Evolutionary conservation across 2,113 vertebrate species (phyloP).

Genomic region (Xerus inauris): DNA sequence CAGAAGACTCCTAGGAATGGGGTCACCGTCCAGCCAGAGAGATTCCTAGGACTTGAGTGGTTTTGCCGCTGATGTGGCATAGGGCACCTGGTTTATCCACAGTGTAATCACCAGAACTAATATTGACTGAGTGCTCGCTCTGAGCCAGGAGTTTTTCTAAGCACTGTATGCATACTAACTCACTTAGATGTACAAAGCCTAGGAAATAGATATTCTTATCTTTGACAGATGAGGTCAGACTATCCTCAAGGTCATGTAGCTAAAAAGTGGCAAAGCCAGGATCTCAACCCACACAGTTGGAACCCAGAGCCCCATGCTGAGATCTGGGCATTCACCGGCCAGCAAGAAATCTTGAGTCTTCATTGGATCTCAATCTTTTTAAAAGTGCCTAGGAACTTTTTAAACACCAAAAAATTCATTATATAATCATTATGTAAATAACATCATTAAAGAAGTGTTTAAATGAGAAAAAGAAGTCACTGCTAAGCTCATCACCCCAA

Average conservation of each 20-base stretch:
- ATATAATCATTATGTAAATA: neutral
- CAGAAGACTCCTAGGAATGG: neutral
- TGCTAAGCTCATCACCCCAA: neutral
- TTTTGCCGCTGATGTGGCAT: neutral
- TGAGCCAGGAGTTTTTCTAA: slow-evolving; percentile 40
- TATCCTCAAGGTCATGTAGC: neutral
- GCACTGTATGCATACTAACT: neutral
- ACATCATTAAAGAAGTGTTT: neutral
- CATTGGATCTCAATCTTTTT: neutral
- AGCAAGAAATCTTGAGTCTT: neutral
- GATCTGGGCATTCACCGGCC: neutral
- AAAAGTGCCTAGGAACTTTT: neutral
- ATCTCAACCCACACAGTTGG: neutral
- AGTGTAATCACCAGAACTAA: neutral
- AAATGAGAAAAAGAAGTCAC: neutral
- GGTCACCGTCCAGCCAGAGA: neutral
- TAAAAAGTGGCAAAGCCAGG: neutral
- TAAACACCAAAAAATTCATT: neutral
- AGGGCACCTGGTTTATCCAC: neutral
- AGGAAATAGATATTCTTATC: neutral
- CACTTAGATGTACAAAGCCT: neutral
- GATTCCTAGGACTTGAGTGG: neutral
- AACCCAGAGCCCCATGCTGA: neutral
- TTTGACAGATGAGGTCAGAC: neutral
- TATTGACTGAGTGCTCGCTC: neutral